Base-by-base conservation (phyloP, 2,888 invertebrate species). In the Zygaena filipendulae region DNA sequence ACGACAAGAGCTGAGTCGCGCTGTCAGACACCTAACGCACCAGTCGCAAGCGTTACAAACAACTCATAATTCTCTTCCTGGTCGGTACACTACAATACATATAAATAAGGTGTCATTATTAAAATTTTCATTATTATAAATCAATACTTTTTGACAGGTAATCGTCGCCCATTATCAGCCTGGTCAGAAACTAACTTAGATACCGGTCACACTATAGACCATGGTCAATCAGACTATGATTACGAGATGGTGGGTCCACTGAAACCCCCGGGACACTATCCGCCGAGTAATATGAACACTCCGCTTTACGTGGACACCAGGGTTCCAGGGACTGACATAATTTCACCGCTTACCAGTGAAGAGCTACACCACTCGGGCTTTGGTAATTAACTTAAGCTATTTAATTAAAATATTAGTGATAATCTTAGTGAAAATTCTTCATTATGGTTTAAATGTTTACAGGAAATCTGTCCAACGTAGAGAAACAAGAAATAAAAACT, bases 161-260 rank as follows among this genome's bases (percentile, higher is more conserved):
- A 68, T 50, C 59, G 52, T 4, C 87, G 86, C 33, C 82, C 85
- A 10, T 85, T 83, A 24, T 87, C 88, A 2, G 85, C 87, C 0
- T 95, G 95, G 91, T 83, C 91, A 30, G 95, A 95, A 69, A 95
- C 95, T 0, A 95, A 96, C 67, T 70, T 96, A 13, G 95, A 95
- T 59, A 87, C 91, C 0, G 88, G 91, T 52, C 82, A 85, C 33
- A 88, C 89, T 1, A 79, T 86, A 27, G 92, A 94, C 56, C 88
- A 87, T 43, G 87, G 86, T 3, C 66, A 84, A 16, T 45, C 54
- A 0, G 67, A 74, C 7, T 64, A 83, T 16, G 71, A 74, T 16
- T 72, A 55, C 41, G 49, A 36, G 31, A 49, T 56, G 11, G 45
- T 59, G 7, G 49, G 59, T 1, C 46, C 47, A 1, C 35, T 64